Base-by-base conservation (phyloP, 2,113 vertebrate genomes). In the Protomyctophum bolini region DNA sequence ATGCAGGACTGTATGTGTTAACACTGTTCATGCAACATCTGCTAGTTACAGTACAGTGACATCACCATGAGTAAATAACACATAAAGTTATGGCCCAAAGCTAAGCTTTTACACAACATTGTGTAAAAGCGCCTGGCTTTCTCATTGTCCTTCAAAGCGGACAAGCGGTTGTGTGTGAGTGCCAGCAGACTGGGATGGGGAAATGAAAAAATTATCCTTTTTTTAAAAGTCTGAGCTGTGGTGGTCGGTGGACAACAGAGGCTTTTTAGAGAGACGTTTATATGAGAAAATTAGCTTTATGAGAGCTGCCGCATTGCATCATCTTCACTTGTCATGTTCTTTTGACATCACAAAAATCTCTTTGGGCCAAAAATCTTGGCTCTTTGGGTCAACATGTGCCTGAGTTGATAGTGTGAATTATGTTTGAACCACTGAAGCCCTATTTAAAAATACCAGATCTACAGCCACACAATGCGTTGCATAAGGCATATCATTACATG, bases 381-480 rank as follows among this genome's bases (percentile, higher is more conserved):
- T 58, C 49, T 15, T 76, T 70, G 71, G 81, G 63, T 73, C 76
- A 33, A 21, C 10, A 41, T 8, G 48, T 52, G 14, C 28, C 48
- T 52, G 7, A 41, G 58, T 15, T 65, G 61, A 81, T 66, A 75
- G 48, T 58, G 66, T 77, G 5, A 41, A 41, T 84, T 72, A 62
- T 71, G n/a, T 77, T 73, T 56, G 9, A 58, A 64, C 81, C 71
- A 88, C 86, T 89, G 89, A 90, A 85, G 21, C 21, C 21, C 21
- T 21, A 21, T 21, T 21, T 21, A 21, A 21, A 21, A 21, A 21
- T 21, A 21, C 21, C 21, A 21, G 21, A 21, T 21, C 73, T 50
- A 52, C 66, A 59, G 33, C 33, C 33, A 6, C 33, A 41, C 33
- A 41, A 41, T 3, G 5, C 33, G 33, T 41, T 6, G 5, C 33